A percentile compares a stretch with the other conserved stretches of the same genome.
Conservation (phyloP, 1,140 invertebrate species). For the Saccostrea cuccullata region DNA sequence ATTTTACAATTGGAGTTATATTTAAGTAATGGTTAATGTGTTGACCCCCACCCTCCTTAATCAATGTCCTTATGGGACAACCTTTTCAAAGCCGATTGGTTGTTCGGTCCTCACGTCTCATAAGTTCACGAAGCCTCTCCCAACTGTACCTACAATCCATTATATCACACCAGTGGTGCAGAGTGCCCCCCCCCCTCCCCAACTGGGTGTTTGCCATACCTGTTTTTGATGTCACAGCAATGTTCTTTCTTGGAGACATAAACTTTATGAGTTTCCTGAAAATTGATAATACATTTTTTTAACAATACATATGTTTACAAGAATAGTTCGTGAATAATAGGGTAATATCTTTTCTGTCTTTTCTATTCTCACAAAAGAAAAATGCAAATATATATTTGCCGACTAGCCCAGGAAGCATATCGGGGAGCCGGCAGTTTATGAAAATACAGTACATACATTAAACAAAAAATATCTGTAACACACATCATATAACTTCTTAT, state of each 20-base stretch:
- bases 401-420: too few relatives aligned
- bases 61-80: too few relatives aligned
- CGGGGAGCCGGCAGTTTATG: too few relatives aligned
- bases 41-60: too few relatives aligned
- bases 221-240: constrained; percentile 51
- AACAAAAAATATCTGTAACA: too few relatives aligned
- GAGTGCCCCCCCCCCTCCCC: constrained; percentile 44
- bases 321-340: not conserved
- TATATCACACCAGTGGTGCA: constrained; percentile 54
- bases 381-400: too few relatives aligned
- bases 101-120: constrained; percentile 46
- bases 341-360: not conserved
- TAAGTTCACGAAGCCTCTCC: constrained; percentile 16
- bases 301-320: not conserved
- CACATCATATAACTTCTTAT: too few relatives aligned
- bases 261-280: constrained; percentile 35
- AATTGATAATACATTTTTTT: not conserved
- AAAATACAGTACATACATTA: too few relatives aligned
- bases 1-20: too few relatives aligned
- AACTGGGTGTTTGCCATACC: constrained; percentile 54
- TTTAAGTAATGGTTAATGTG: too few relatives aligned
- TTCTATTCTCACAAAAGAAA: too few relatives aligned
- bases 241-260: constrained; percentile 27
- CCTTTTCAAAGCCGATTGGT: too few relatives aligned
- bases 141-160: constrained; percentile 45